Evolutionary conservation across 2,888 invertebrate genomes (phyloP), one percentile per base, ranked within the genome.

Genomic region (Rhamnusium bicolor): DNA sequence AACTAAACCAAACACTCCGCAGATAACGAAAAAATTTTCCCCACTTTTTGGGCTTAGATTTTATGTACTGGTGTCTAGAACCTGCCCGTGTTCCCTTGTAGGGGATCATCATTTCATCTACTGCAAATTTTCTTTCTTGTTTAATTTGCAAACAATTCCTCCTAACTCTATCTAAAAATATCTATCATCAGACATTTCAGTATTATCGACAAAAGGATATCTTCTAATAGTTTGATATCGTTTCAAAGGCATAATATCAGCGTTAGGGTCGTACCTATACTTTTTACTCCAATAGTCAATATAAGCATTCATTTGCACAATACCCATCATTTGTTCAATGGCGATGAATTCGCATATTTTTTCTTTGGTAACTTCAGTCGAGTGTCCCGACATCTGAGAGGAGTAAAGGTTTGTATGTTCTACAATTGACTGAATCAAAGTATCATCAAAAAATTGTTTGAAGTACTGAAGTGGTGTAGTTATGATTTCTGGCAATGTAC

Each of bases 181-280:
- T 14, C 60, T 1, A 16, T 60, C 60, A 27, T n/a, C 2, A 60
- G 3, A 1, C 1, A 4, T 16, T 14, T 29, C 14, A 8, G 1
- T 2, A 6, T 60, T 60, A 4, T 47, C n/a, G 1, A n/a, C n/a
- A 4, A 47, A 47, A 47, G 10, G 47, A n/a, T 1, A 47, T 47
- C 47, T 47, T 47, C 47, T 8, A 47, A 47, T 12, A 14, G n/a
- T n/a, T 14, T 47, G 6, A 29, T 27, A 60, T 2, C 29, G 10
- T 60, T 60, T 60, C 5, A 60, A 6, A 8, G 24, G n/a, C 60
- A 60, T 60, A 1, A 60, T 14, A 60, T 29, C 12, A 6, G 60
- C 60, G 4, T 27, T 29, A 1, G 2, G 1, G 1, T 29, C 29
- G 27, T 60, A 60, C 12, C 60, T 18, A 1, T 27, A n/a, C 1